phyloP scores from a whole-genome alignment of 2,113 vertebrate species.

The Phodopus roborovskii region DNA sequence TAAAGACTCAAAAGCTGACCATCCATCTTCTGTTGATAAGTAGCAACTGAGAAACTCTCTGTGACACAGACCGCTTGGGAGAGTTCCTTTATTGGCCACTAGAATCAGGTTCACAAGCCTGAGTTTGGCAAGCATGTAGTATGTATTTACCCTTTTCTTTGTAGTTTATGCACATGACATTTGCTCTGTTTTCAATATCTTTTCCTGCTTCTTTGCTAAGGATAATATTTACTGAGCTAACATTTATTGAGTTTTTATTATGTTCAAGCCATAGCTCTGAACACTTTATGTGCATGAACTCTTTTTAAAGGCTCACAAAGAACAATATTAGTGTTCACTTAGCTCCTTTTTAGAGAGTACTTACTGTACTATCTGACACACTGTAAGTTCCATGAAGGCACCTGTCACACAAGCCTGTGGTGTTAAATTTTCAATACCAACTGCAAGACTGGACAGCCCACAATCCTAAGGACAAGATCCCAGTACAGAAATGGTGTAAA shows the following conservation, averaged over 20 bases:
- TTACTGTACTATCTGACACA: background rate
- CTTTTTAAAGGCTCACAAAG: background rate
- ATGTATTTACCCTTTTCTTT: background rate
- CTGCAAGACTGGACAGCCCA: background rate
- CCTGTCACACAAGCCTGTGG: background rate
- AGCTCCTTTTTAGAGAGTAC: background rate
- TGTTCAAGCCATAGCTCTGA: background rate
- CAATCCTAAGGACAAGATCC: background rate
- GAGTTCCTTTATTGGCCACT: background rate
- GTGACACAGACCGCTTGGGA: background rate
- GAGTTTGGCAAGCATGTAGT: background rate
- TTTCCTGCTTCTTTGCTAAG: constrained; percentile 39
- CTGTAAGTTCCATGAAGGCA: background rate
- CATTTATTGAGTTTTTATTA: constrained; percentile 35
- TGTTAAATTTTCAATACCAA: background rate
- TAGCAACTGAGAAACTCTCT: background rate
- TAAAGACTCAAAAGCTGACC: background rate
- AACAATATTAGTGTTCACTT: background rate
- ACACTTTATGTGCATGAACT: constrained; percentile 18
- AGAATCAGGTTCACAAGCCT: background rate
- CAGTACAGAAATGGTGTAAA: background rate
- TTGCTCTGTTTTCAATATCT: constrained; percentile 36
- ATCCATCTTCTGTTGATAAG: background rate
- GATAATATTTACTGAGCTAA: constrained; percentile 51
- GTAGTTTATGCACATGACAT: constrained; percentile 3